A percentile compares a stretch with the other conserved stretches of the same genome.
These are phyloP conservation scores for Platysteira castanea DNA, from an alignment of 2,113 vertebrate genomes.

Conservation along the genomic window DNA sequence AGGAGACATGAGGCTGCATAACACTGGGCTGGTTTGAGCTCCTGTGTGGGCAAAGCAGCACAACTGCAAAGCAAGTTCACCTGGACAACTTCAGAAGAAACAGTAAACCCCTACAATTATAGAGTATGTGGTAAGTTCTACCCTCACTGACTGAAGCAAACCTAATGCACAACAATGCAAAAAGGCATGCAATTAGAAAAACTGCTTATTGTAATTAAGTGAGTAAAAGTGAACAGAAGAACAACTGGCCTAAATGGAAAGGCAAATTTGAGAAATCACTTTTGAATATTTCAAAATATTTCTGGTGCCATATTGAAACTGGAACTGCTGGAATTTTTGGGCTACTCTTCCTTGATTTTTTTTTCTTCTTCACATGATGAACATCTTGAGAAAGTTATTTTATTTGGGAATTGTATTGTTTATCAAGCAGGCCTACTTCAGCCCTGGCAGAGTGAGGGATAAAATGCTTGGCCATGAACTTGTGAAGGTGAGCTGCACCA, in stretches of 20 bases:
- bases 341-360: not conserved
- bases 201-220: not conserved
- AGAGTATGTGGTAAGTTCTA: not conserved
- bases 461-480: not conserved
- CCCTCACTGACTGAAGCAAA: not conserved
- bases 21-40: not conserved
- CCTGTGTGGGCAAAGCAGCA: not conserved
- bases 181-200: not conserved
- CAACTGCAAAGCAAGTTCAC: not conserved
- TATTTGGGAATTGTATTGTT: not conserved
- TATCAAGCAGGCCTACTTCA: not conserved
- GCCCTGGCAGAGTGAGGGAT: not conserved
- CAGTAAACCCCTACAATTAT: not conserved
- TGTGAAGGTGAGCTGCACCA: not conserved
- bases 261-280: not conserved
- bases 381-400: not conserved
- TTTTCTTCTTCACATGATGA: not conserved
- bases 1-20: not conserved
- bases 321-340: not conserved
- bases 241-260: not conserved
- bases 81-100: not conserved
- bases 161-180: not conserved
- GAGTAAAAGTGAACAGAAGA: not conserved
- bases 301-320: not conserved
- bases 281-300: not conserved